Evolutionary conservation across 2,888 invertebrate genomes (phyloP).

Genomic region (Volucella bombylans): DNA sequence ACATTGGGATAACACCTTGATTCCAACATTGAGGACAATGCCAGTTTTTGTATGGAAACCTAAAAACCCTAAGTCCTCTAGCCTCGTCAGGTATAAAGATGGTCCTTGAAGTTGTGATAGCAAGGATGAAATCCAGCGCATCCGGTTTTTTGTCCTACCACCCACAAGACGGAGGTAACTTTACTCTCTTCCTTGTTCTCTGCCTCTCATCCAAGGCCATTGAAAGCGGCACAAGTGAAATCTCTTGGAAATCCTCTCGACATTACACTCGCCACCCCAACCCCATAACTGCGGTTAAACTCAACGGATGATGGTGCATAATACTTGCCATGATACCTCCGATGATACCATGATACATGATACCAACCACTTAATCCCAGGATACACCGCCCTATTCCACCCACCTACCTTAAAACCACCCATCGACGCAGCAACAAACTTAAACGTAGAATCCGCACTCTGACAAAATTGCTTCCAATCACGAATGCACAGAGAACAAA

Average conservation of each 20-base stretch:
- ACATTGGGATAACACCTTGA: no score
- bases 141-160: no score
- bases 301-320: slow-evolving; percentile 60
- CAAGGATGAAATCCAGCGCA: no score
- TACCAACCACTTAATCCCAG: slow-evolving; percentile 50
- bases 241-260: slow-evolving; percentile 54
- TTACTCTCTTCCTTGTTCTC: no score
- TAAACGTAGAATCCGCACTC: neutral
- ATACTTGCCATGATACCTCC: slow-evolving; percentile 55
- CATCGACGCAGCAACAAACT: no score
- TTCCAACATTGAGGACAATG: no score
- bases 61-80: no score
- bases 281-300: slow-evolving; percentile 41
- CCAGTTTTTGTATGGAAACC: no score
- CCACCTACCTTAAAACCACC: neutral
- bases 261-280: slow-evolving; percentile 44
- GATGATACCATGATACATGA: no score
- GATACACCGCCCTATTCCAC: slow-evolving; percentile 16
- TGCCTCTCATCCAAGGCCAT: slow-evolving; percentile 25
- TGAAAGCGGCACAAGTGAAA: slow-evolving; percentile 30
- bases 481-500: slow-evolving; percentile 46
- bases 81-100: no score
- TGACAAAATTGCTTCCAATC: slow-evolving; percentile 24
- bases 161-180: no score
- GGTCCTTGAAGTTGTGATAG: no score